These are phyloP conservation scores for Pteronotus mesoamericanus DNA, from an alignment of 2,797 vertebrate genomes.

Conservation along the genomic window DNA sequence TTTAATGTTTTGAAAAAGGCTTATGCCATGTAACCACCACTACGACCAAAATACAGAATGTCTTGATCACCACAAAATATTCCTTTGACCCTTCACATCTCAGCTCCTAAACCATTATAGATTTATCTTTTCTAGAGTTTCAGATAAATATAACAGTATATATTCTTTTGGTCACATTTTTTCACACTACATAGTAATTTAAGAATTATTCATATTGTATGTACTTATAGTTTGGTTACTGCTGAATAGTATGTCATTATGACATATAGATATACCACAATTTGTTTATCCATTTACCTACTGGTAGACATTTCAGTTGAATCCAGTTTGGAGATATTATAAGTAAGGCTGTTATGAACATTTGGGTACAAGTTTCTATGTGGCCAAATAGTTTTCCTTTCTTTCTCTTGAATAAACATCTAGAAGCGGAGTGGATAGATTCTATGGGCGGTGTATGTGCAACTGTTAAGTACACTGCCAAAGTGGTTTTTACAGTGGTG, in stretches of 20 bases:
- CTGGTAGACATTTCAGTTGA: not conserved
- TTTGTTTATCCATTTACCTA: not conserved
- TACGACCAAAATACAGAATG: not conserved
- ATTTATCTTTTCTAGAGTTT: not conserved
- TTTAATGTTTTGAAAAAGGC: not conserved
- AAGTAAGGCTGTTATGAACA: not conserved
- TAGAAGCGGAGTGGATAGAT: not conserved
- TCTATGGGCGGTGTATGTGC: not conserved
- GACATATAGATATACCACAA: not conserved
- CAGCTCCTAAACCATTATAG: not conserved
- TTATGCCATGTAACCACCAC: not conserved
- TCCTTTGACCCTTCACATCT: not conserved
- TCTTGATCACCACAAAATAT: not conserved
- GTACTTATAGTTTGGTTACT: not conserved
- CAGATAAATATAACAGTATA: not conserved
- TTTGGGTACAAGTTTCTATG: not conserved
- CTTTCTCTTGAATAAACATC: not conserved
- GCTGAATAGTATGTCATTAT: not conserved
- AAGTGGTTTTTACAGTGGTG: not conserved
- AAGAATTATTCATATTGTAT: not conserved
- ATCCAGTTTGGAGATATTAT: not conserved
- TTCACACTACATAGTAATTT: not conserved
- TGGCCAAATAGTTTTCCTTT: not conserved
- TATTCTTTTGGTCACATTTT: not conserved
- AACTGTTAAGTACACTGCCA: not conserved